Evolutionary conservation across 2,797 vertebrate species (phyloP).

Genomic region (Arnoldichthys spilopterus): DNA sequence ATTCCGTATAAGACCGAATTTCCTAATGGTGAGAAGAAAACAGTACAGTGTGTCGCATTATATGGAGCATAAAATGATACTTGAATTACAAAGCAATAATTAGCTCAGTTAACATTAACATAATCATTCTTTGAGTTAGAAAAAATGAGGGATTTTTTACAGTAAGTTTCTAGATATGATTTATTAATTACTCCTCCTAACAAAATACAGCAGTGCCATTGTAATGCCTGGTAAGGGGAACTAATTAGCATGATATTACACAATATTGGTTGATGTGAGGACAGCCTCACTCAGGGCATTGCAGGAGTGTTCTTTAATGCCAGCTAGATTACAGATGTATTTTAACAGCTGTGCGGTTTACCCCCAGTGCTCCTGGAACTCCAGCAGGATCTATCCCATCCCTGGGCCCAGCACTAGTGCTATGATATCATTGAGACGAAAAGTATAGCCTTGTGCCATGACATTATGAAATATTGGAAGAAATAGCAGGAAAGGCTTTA

Average conservation of each 20-base stretch:
- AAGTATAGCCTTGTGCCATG: conserved; percentile 10
- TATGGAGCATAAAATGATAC: conserved; percentile 49
- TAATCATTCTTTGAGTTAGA: conserved; percentile 47
- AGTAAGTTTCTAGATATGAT: conserved; percentile 41
- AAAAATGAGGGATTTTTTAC: conserved; percentile 29
- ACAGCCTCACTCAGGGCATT: conserved; percentile 35
- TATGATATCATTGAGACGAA: conserved; percentile 33
- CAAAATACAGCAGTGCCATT: conserved; percentile 51
- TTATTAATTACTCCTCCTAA: conserved; percentile 49
- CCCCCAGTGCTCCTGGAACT: background rate
- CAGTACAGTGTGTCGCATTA: conserved; percentile 43
- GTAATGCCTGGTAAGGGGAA: conserved; percentile 38
- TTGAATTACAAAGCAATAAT: conserved; percentile 60
- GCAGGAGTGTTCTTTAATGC: conserved; percentile 53
- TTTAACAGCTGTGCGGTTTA: conserved; percentile 5
- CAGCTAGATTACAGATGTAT: conserved; percentile 8
- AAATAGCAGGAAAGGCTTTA: conserved; percentile 24
- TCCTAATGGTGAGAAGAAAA: conserved; percentile 50
- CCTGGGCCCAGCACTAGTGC: conserved; percentile 16
- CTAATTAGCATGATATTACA: conserved; percentile 55
- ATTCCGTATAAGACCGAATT: conserved; percentile 45
- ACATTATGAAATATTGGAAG: conserved; percentile 33
- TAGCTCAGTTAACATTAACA: conserved; percentile 54
- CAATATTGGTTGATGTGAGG: conserved; percentile 53
- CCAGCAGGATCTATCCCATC: background rate